These are phyloP conservation scores for Lates japonicus DNA, from an alignment of 2,797 vertebrate genomes.

Conservation along the genomic window DNA sequence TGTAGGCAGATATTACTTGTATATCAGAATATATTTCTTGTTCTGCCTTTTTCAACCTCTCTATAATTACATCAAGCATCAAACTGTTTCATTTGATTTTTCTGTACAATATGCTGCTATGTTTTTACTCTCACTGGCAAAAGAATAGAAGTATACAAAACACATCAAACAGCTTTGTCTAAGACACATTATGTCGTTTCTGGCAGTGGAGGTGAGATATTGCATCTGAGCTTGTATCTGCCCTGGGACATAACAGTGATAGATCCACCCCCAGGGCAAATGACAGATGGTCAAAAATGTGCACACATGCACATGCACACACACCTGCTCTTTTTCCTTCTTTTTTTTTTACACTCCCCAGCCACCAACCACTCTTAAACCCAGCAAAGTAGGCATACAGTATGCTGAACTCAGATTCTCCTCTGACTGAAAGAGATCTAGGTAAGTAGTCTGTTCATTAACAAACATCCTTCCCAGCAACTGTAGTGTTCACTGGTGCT, in stretches of 20 bases:
- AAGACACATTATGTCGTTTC: conserved; percentile 26
- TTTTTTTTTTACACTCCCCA: not conserved
- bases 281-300: conserved; percentile 42
- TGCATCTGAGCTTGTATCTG: conserved; percentile 40
- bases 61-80: conserved; percentile 30
- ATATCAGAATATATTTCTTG: not conserved
- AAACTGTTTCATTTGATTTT: conserved; percentile 16
- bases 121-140: conserved; percentile 28
- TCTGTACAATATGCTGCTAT: not conserved
- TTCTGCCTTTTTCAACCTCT: not conserved
- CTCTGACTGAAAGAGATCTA: conserved; percentile 19
- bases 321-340: not conserved
- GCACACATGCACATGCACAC: not conserved
- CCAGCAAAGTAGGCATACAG: not conserved
- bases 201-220: conserved; percentile 32
- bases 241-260: conserved; percentile 42
- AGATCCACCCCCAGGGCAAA: conserved; percentile 27
- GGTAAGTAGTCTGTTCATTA: conserved; percentile 51
- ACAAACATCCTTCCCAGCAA: conserved; percentile 25
- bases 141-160: conserved; percentile 12
- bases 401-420: not conserved
- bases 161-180: conserved; percentile 35
- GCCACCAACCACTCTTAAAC: not conserved
- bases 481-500: conserved; percentile 49
- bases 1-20: not conserved